Percentiles rank a stretch among this genome's conserved stretches.
Evolutionary conservation across 64 coral and sea anemone genomes (phyloP).

Genomic region (Pocillopora verrucosa): DNA sequence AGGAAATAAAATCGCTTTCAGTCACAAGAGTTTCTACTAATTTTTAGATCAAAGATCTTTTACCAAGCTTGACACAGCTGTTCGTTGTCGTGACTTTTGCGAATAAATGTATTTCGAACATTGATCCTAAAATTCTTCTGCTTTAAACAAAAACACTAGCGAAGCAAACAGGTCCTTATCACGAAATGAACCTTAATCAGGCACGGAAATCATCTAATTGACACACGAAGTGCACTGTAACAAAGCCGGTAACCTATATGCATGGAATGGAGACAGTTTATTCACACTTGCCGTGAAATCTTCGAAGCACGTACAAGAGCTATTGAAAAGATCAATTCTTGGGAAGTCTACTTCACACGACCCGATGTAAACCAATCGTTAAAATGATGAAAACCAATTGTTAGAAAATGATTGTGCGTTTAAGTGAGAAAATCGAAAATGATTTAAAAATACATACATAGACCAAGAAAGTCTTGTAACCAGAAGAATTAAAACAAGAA

Average conservation of each 20-base stretch:
- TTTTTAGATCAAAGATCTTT: not conserved
- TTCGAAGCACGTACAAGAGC: not conserved
- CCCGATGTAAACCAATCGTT: no score
- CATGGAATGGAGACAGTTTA: not conserved
- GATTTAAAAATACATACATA: no score
- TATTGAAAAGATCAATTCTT: not conserved
- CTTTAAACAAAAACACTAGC: not conserved
- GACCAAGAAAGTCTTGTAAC: no score
- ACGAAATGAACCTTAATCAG: not conserved
- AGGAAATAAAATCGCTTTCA: not conserved
- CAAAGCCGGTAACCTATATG: not conserved
- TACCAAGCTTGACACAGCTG: not conserved
- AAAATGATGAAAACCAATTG: no score
- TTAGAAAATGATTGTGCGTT: no score
- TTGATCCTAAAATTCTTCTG: not conserved
- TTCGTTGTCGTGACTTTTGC: not conserved
- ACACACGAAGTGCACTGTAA: not conserved
- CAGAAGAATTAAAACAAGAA: no score
- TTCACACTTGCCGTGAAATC: not conserved
- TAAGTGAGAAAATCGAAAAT: no score
- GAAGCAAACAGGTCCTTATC: not conserved
- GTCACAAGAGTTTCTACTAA: not conserved
- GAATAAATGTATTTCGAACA: not conserved
- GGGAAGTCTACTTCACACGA: not conserved
- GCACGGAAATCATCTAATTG: slow-evolving; percentile 8